Base-by-base conservation (phyloP, 2,888 invertebrate genomes). In the Hermaeophaga mercurialis region DNA sequence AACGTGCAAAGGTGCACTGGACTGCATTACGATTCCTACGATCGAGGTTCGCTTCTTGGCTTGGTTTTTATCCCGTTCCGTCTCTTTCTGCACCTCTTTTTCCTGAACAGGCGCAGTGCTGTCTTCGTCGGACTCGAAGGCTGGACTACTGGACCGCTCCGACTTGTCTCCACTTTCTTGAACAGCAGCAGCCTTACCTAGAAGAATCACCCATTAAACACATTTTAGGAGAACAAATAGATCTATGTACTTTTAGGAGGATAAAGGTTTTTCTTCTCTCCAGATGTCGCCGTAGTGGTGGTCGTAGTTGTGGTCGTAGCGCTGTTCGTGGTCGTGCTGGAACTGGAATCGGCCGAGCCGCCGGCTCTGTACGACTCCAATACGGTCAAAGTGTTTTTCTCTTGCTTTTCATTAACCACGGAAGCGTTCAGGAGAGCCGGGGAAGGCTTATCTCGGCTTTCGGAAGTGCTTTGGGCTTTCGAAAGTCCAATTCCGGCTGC, bases 51-150 rank as follows among this genome's bases (percentile, higher is more conserved):
- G 79, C 70, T 87, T 87, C 61, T 83, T 82, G 0, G 80, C 69
- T 53, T 81, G 82, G 11, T 56, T 14, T 0, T 22, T 19, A 5
- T 24, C 12, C 9, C 44, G 54, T 46, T 55, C 43, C 46, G 5
- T 56, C 46, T 56, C 43, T 18, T 41, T 54, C 11, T 52, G 43
- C 7, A 28, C 53, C 9, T 48, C 53, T 9, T 44, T 55, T 28
- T 49, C 49, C 14, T 60, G 55, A 36, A 62, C 58, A 9, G 63
- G 54, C 5, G 79, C 28, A 76, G 72, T 86, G 60, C 90, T 89
- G 70, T 96, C 96, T 60, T 96, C 95, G 73, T 96, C 96, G 0
- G 96, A 96, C 69, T 96, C 96, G 73, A 96, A 96, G 0, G 94
- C 94, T 1, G 94, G 87, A 74, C 95, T 95, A 70, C 95, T 95